These are phyloP conservation scores for Venustoraphidia nigricollis DNA, from an alignment of 2,888 invertebrate genomes.

Conservation along the genomic window DNA sequence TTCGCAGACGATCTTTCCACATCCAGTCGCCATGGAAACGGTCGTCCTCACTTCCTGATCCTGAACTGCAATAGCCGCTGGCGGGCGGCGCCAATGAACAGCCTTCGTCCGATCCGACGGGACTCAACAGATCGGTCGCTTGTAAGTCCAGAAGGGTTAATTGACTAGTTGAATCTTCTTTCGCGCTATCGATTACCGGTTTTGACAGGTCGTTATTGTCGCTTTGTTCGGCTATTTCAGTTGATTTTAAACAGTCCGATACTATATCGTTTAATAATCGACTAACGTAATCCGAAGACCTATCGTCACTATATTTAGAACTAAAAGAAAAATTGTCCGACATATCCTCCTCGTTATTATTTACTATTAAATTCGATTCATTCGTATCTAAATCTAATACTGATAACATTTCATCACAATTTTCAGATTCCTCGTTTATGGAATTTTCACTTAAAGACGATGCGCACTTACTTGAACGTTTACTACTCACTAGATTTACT, in stretches of 20 bases:
- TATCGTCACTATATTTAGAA: too few relatives aligned
- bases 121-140: neutral
- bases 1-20: slow-evolving; percentile 13
- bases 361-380: neutral
- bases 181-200: slow-evolving; percentile 1
- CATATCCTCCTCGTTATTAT: neutral
- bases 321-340: too few relatives aligned
- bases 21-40: slow-evolving; percentile 20
- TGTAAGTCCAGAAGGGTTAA: neutral
- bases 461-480: neutral
- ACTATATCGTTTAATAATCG: too few relatives aligned
- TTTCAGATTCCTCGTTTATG: neutral
- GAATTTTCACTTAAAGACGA: neutral
- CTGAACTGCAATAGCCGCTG: slow-evolving; percentile 25
- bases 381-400: neutral
- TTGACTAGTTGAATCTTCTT: neutral
- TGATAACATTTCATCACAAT: neutral
- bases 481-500: neutral
- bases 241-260: neutral
- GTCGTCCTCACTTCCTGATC: slow-evolving; percentile 23
- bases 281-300: too few relatives aligned
- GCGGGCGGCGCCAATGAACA: slow-evolving; percentile 20
- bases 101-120: slow-evolving; percentile 10
- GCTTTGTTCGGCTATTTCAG: neutral
- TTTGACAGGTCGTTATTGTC: neutral